These are phyloP conservation scores for Plecotus auritus DNA, from an alignment of 2,113 vertebrate species.

Conservation along the genomic window DNA sequence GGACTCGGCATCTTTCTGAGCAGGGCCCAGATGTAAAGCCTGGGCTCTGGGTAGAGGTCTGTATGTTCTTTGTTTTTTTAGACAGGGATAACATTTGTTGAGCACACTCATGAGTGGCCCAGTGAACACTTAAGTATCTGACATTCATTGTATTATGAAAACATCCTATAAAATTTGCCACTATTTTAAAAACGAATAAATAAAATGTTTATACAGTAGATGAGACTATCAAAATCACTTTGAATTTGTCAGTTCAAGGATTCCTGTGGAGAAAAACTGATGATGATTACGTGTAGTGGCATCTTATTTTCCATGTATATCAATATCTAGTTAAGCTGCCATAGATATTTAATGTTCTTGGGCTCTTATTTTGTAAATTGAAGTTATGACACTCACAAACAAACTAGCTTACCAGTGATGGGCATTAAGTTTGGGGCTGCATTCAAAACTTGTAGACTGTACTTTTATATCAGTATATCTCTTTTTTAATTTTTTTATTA, in stretches of 20 bases:
- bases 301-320: neutral
- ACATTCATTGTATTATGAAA: neutral
- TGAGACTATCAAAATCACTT: conserved; percentile 15
- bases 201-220: neutral
- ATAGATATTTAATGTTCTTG: neutral
- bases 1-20: neutral
- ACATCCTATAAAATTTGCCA: neutral
- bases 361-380: conserved; percentile 29
- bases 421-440: neutral
- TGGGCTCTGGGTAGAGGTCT: neutral
- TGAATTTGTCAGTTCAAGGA: conserved; percentile 6
- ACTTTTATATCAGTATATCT: neutral
- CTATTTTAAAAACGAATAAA: neutral
- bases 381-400: neutral
- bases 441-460: neutral
- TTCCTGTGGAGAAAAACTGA: neutral
- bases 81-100: neutral
- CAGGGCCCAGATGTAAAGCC: neutral
- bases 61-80: neutral
- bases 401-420: neutral
- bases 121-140: neutral
- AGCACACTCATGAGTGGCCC: neutral
- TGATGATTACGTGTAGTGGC: neutral
- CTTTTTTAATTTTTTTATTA: no score
- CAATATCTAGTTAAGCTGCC: neutral